Percentiles rank a stretch among this genome's conserved stretches.
phyloP scores from a whole-genome alignment of 2,113 vertebrate genomes.

The Nansenia antarctica region DNA sequence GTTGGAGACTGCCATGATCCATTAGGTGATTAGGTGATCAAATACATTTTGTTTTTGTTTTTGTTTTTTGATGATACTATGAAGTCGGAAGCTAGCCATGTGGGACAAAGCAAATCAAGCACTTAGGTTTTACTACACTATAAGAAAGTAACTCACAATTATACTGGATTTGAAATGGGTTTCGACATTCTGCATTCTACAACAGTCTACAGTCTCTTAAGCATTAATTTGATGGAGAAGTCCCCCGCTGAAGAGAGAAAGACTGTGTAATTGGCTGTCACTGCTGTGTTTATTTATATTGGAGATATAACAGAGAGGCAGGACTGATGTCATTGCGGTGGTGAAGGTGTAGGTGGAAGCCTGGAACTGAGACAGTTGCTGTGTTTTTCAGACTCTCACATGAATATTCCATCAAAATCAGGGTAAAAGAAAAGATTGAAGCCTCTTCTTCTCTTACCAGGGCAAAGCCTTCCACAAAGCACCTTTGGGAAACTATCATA shows the following conservation, averaged over 20 bases:
- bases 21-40: background rate
- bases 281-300: background rate
- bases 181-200: background rate
- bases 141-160: background rate
- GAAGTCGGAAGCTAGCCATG: constrained; percentile 21
- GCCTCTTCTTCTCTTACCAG: background rate
- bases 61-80: background rate
- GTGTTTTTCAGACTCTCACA: background rate
- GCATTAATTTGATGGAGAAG: background rate
- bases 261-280: background rate
- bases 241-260: too few relatives aligned
- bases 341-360: background rate
- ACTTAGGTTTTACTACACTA: background rate
- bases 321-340: background rate
- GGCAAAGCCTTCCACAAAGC: background rate
- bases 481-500: background rate
- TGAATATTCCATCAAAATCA: background rate
- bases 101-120: constrained; percentile 42
- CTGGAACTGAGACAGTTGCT: background rate
- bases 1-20: background rate
- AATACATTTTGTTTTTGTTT: background rate
- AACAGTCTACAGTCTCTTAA: background rate
- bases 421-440: background rate
- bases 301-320: background rate
- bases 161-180: background rate